Conservation (phyloP, 53 echinoderm and acorn worm genomes). For the Stichopus horrens region DNA sequence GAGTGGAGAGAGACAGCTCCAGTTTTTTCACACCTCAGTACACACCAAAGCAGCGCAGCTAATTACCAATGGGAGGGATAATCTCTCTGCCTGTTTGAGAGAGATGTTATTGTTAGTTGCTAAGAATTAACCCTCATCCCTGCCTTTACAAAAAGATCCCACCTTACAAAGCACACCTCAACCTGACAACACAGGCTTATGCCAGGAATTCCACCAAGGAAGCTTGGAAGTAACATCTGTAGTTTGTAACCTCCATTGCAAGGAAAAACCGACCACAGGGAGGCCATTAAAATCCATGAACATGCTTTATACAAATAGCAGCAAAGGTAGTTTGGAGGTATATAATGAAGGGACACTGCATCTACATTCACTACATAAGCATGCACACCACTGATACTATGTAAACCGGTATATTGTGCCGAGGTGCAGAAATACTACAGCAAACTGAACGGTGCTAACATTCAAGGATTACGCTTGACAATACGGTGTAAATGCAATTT, state of each 20-base stretch:
- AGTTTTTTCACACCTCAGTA: background rate
- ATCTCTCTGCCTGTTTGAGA: background rate
- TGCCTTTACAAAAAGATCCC: background rate
- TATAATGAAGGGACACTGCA: too few species aligned
- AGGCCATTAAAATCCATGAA: background rate
- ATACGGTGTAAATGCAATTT: too few species aligned
- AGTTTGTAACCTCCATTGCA: background rate
- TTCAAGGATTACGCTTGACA: too few species aligned
- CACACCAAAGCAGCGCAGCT: background rate
- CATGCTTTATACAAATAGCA: background rate
- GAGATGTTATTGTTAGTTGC: background rate
- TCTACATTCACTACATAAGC: too few species aligned
- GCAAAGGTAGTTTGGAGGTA: too few species aligned
- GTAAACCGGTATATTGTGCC: too few species aligned
- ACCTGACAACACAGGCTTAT: background rate
- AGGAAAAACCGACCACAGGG: background rate
- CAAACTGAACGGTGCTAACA: too few species aligned
- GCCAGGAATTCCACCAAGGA: background rate
- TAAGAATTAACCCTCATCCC: background rate
- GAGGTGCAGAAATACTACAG: too few species aligned
- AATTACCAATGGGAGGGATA: background rate
- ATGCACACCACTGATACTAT: too few species aligned
- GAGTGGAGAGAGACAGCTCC: background rate
- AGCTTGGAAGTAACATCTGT: background rate
- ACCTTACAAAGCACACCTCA: background rate